A percentile compares a stretch with the other conserved stretches of the same genome.
Evolutionary conservation across 2,797 vertebrate species (phyloP).

Genomic region (Bradypodion ventrale): DNA sequence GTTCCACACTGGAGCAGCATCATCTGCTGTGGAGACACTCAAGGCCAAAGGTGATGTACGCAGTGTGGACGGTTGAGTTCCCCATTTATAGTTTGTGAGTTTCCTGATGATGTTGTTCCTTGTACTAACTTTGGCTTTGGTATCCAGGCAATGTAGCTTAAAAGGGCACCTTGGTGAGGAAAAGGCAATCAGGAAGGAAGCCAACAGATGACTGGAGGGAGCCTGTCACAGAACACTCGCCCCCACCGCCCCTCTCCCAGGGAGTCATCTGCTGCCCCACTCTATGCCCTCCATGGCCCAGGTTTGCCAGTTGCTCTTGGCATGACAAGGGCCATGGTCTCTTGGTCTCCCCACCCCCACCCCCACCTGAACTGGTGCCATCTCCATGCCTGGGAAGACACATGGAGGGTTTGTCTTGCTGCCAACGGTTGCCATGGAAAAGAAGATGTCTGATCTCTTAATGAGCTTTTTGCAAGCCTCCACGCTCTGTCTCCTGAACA

Average conservation of each 20-base stretch:
- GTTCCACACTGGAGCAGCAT: too few relatives aligned
- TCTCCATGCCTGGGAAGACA: neutral
- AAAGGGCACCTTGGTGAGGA: neutral
- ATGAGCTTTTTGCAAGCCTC: neutral
- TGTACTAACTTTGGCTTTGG: too few relatives aligned
- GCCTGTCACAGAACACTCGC: rapidly evolving
- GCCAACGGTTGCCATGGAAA: slow-evolving; percentile 4
- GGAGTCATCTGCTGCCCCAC: neutral
- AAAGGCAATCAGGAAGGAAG: neutral
- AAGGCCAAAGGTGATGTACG: too few relatives aligned
- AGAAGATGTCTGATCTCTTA: neutral
- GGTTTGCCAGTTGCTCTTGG: neutral
- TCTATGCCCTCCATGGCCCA: neutral
- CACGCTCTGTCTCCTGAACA: neutral
- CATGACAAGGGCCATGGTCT: neutral
- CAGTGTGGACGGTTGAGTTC: too few relatives aligned
- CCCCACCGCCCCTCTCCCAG: neutral
- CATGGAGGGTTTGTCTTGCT: neutral
- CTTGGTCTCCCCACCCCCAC: neutral
- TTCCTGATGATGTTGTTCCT: too few relatives aligned
- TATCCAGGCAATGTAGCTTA: too few relatives aligned
- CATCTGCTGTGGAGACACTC: too few relatives aligned
- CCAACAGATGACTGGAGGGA: neutral
- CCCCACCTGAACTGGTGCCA: neutral
- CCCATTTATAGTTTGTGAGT: too few relatives aligned